Evolutionary conservation across 2,888 invertebrate species (phyloP), one percentile per base, ranked within the genome.

Genomic region (Hedya salicella): DNA sequence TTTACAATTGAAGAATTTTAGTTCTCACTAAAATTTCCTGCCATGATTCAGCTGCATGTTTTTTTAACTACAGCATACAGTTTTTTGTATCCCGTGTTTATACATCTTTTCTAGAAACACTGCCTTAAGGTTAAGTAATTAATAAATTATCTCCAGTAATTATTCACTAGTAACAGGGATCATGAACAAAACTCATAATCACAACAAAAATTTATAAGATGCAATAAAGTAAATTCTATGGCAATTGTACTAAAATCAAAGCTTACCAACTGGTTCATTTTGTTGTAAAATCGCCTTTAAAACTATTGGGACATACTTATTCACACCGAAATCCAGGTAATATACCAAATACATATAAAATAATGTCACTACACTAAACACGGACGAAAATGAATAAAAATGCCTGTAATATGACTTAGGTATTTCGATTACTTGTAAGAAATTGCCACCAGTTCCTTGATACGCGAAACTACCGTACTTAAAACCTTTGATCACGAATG

Each of bases 351-450:
- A 71, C 71, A 94, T 83, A 39, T 94, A 85, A n/a, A 84, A 69
- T 13, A 95, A 81, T 16, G 92, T 83, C 0, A 83, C 63, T n/a
- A 82, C 79, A 60, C 95, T 94, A 74, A 94, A 91, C 25, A 94
- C 71, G 1, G 94, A 88, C 0, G 96, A 95, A 77, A 95, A 95
- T 5, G 95, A 79, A 81, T 97, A 97, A 79, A 97, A 97, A 86
- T 97, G 97, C 74, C 90, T 93, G 77, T 97, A 97, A 93, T 95
- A 96, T 50, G 95, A 93, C 85, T 97, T 97, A 0, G 97, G 97
- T 49, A 97, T 92, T 83, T 96, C 95, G 16, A 94, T 83, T 54
- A 86, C 76, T 69, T 86, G 82, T n/a, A 92, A 73, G 68, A 82
- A 91, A 74, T 86, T 83, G 0, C 89, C 91, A 13, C 87, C 89